These are phyloP conservation scores for Drosophila tripunctata DNA, from an alignment of 2,888 invertebrate species.

Conservation along the genomic window DNA sequence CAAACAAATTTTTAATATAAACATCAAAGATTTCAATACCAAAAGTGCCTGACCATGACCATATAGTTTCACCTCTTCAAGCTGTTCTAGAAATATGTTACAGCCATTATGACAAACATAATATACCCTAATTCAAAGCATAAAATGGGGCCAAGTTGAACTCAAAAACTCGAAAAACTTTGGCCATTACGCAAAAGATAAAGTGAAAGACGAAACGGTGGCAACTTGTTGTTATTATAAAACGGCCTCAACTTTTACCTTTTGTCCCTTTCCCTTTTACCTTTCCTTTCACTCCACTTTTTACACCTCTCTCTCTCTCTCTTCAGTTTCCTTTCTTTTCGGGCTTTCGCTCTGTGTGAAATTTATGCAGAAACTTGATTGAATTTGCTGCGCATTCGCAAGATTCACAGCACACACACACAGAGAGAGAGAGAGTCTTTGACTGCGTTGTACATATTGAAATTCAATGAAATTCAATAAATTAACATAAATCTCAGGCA, in stretches of 20 bases:
- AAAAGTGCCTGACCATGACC: too few relatives aligned
- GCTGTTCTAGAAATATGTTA: too few relatives aligned
- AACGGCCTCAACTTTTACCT: slow-evolving; percentile 38
- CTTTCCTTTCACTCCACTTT: neutral
- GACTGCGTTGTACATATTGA: slow-evolving; percentile 27
- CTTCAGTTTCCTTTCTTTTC: neutral
- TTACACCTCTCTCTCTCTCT: too few relatives aligned
- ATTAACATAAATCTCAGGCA: slow-evolving; percentile 74
- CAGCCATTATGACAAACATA: too few relatives aligned
- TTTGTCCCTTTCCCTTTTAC: neutral
- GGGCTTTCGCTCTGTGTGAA: slow-evolving; percentile 33
- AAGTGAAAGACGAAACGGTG: slow-evolving; percentile 45
- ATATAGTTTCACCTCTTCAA: too few relatives aligned
- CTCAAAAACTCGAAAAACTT: slow-evolving; percentile 54
- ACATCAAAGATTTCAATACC: too few relatives aligned
- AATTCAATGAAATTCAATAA: slow-evolving; percentile 75
- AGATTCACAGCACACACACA: slow-evolving; percentile 55
- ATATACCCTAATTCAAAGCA: too few relatives aligned
- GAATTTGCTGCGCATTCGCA: slow-evolving; percentile 62
- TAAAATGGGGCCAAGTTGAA: slow-evolving; percentile 35
- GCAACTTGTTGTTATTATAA: slow-evolving; percentile 48
- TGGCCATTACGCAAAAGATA: slow-evolving; percentile 72
- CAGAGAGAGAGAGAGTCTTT: too few relatives aligned
- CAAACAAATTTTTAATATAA: too few relatives aligned
- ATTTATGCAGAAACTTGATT: slow-evolving; percentile 76